Evolutionary conservation across 1,140 invertebrate species (phyloP), one percentile per base, ranked within the genome.

Genomic region (Drosophila mojavensis): DNA sequence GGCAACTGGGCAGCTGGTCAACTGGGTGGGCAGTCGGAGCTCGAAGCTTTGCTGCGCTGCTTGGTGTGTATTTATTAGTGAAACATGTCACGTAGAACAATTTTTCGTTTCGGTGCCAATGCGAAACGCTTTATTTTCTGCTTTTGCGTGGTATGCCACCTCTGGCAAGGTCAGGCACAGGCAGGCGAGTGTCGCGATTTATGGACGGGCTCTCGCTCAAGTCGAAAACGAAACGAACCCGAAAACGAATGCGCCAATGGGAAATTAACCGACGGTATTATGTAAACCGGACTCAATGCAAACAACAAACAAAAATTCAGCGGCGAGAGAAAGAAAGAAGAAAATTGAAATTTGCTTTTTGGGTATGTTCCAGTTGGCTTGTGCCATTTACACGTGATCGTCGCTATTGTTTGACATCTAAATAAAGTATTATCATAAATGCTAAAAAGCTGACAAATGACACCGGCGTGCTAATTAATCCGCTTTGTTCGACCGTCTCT

Each of bases 51-150:
- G 20, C 6, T 7, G 43, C 43, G 43, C 36, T 7, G 43, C 15
- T 59, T 10, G 36, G 36, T 3, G 36, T 13, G 3, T 39, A 24
- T 1, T 24, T 24, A 67, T 86, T 88, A 59, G 28, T 30, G 36
- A 86, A 84, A 58, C 84, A 83, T 77, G 84, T 86, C 83, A 86
- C 83, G 83, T 86, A 86, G 73, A 73, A 54, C 78, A 75, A 75
- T 75, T 85, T 81, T 70, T 60, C 72, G 79, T 75, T 82, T 89
- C 72, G 84, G 47, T 83, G 79, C 63, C 82, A 86, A 82, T 86
- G 84, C 72, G 78, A 82, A 75, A 81, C 60, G 79, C 63, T 66
- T 43, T 58, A 26, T 26, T 15, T 15, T 28, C 11, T 24, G 15
- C 5, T 39, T 24, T n/a, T 28, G 50, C 48, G 36, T 61, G 61